Conservation (phyloP, 2,113 vertebrate genomes). For the Lepus timidus region DNA sequence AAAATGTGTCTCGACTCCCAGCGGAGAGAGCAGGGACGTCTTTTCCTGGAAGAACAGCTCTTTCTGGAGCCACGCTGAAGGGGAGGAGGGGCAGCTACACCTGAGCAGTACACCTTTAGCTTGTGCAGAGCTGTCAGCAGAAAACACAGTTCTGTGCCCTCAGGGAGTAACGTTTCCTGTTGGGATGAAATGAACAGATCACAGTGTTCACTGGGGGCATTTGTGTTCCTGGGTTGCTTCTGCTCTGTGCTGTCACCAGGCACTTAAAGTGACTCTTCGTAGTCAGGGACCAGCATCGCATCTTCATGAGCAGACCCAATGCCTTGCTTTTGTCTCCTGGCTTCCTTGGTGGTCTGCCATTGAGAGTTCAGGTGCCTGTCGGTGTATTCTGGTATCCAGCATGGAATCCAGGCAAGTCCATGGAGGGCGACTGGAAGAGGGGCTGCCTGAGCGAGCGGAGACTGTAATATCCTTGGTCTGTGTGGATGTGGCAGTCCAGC, state of each 20-base stretch:
- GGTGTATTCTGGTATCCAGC: background rate
- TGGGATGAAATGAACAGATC: background rate
- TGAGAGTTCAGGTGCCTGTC: background rate
- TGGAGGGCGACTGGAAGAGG: background rate
- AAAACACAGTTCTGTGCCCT: background rate
- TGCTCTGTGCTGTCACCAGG: background rate
- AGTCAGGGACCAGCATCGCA: background rate
- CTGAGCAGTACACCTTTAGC: background rate
- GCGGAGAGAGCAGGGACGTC: background rate
- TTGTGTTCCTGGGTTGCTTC: background rate
- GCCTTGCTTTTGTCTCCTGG: background rate
- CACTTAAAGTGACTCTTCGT: background rate
- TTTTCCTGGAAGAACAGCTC: background rate
- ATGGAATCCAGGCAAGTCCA: background rate
- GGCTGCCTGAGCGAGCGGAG: background rate
- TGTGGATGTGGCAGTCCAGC: background rate
- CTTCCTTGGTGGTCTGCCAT: background rate
- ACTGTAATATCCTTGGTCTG: rapidly evolving
- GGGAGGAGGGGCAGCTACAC: background rate
- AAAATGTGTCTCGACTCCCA: background rate
- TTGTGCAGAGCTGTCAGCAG: background rate
- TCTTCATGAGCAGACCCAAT: background rate
- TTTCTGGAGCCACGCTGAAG: background rate
- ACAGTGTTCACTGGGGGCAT: background rate
- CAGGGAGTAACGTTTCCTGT: background rate